A percentile compares a stretch with the other conserved stretches of the same genome.
Evolutionary conservation across 1,140 invertebrate species (phyloP).

Genomic region (Microvelia longipes): DNA sequence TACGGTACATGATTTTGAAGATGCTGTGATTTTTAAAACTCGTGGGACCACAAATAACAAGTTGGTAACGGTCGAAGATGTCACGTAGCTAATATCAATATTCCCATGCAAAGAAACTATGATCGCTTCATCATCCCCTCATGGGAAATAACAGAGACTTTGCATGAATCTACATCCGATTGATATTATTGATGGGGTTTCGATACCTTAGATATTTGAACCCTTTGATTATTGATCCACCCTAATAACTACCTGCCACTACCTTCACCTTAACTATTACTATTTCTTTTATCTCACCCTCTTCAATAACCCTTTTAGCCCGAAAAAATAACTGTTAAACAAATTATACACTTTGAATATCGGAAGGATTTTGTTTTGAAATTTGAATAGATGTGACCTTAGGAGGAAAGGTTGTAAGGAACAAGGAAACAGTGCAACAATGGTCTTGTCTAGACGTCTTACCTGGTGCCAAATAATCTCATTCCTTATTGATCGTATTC

Average conservation of each 20-base stretch:
- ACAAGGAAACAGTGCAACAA: too few relatives aligned
- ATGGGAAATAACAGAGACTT: neutral
- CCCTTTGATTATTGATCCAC: neutral
- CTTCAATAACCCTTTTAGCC: neutral
- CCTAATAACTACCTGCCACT: neutral
- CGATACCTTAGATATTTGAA: neutral
- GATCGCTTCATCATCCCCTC: neutral
- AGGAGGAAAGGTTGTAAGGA: too few relatives aligned
- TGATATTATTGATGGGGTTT: neutral
- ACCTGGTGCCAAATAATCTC: too few relatives aligned
- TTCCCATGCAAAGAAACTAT: too few relatives aligned
- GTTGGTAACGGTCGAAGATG: too few relatives aligned
- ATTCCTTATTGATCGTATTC: too few relatives aligned
- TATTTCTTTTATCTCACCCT: neutral
- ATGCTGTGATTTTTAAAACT: too few relatives aligned
- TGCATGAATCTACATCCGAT: conserved; percentile 5
- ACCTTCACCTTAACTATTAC: neutral
- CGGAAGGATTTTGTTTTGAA: neutral
- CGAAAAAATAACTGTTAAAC: neutral
- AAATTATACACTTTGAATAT: neutral
- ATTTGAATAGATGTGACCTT: too few relatives aligned
- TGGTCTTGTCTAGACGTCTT: too few relatives aligned
- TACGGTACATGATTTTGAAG: too few relatives aligned
- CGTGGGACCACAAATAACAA: too few relatives aligned
- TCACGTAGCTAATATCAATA: too few relatives aligned